Percentiles rank a stretch among this genome's conserved stretches.
phyloP scores from a whole-genome alignment of 2,113 vertebrate genomes.

The Ranitomeya variabilis region DNA sequence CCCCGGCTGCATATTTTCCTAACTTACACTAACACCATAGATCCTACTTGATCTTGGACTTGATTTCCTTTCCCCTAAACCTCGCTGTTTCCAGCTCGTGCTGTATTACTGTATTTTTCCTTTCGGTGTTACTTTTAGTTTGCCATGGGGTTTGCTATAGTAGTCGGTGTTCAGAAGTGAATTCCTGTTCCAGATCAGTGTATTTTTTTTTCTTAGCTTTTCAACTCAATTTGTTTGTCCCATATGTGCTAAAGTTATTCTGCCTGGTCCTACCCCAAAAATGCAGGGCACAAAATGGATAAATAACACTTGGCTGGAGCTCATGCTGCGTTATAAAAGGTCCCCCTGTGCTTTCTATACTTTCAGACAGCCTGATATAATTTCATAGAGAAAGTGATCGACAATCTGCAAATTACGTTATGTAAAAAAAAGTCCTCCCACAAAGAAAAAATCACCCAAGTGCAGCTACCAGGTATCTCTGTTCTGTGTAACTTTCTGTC shows the following conservation, averaged over 20 bases:
- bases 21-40: conserved; percentile 28
- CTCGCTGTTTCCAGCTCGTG: conserved; percentile 6
- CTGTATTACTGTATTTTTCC: conserved; percentile 16
- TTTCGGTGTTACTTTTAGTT: not conserved
- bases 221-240: not conserved
- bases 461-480: too few relatives aligned
- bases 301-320: not conserved
- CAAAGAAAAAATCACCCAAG: too few relatives aligned
- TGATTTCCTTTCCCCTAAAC: conserved; percentile 33
- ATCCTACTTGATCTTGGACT: conserved; percentile 43
- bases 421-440: too few relatives aligned
- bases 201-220: not conserved
- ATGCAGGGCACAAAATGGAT: not conserved
- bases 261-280: not conserved
- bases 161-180: not conserved
- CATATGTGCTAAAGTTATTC: not conserved
- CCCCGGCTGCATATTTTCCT: conserved; percentile 42
- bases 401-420: too few relatives aligned
- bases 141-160: not conserved
- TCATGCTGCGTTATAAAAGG: not conserved
- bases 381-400: too few relatives aligned
- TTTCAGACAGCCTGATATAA: too few relatives aligned
- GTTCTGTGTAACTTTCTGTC: too few relatives aligned
- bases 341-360: too few relatives aligned
- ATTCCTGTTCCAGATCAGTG: too few relatives aligned